Conservation (phyloP, 1,140 invertebrate genomes). For the Pogonus chalceus region DNA sequence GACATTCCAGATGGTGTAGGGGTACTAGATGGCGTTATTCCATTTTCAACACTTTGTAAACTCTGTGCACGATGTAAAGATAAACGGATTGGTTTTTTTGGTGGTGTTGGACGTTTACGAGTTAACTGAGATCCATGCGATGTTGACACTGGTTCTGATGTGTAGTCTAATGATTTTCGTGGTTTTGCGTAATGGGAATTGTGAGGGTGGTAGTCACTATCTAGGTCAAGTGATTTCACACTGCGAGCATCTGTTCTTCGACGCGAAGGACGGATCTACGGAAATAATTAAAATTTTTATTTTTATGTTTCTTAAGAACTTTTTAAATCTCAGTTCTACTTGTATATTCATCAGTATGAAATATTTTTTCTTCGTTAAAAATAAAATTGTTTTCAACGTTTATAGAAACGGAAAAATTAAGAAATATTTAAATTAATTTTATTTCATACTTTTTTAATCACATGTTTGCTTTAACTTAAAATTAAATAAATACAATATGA, state of each 20-base stretch:
- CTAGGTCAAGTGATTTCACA: conserved; percentile 55
- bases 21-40: neutral
- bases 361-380: too few species aligned
- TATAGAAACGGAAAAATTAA: too few species aligned
- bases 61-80: conserved; percentile 73
- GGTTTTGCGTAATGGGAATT: conserved; percentile 27
- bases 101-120: conserved; percentile 58
- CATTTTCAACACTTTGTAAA: conserved; percentile 57
- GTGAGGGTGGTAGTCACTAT: conserved; percentile 46
- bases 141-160: conserved; percentile 41
- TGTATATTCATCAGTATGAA: too few species aligned
- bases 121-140: conserved; percentile 29
- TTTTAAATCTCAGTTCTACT: conserved; percentile 22
- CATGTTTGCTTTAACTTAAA: too few species aligned
- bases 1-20: neutral
- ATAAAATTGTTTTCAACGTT: too few species aligned
- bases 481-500: too few species aligned
- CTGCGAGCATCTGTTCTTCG: conserved; percentile 41
- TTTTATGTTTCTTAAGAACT: conserved; percentile 26
- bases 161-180: conserved; percentile 36
- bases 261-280: conserved; percentile 16
- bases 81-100: conserved; percentile 70
- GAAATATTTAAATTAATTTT: too few species aligned
- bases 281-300: too few species aligned
- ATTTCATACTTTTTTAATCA: too few species aligned